Evolutionary conservation across 1,140 invertebrate genomes (phyloP).

Genomic region (Nomia melanderi): DNA sequence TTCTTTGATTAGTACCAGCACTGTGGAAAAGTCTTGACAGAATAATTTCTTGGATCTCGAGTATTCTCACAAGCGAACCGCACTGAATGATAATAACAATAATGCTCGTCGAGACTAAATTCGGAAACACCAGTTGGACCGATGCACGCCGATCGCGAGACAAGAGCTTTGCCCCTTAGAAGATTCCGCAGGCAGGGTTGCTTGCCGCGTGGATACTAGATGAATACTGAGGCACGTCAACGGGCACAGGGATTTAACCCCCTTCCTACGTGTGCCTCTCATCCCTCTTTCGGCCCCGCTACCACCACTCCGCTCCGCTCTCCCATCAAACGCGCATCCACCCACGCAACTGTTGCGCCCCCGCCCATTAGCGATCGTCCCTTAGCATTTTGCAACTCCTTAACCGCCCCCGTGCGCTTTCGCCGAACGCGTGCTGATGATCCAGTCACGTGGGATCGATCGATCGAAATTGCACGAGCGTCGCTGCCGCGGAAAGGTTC

Average conservation of each 20-base stretch:
- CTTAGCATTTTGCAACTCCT: slow-evolving; percentile 58
- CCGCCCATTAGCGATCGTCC: slow-evolving; percentile 62
- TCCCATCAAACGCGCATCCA: slow-evolving; percentile 72
- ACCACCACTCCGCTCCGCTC: slow-evolving; percentile 38
- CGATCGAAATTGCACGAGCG: slow-evolving; percentile 14
- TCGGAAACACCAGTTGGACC: neutral
- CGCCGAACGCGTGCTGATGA: slow-evolving; percentile 25
- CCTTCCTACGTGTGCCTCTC: slow-evolving; percentile 53
- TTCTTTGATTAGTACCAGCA: neutral
- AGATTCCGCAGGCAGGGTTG: slow-evolving; percentile 43
- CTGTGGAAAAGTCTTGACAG: neutral
- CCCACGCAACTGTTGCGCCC: slow-evolving; percentile 76
- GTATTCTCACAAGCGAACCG: neutral
- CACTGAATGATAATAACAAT: neutral
- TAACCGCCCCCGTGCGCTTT: slow-evolving; percentile 1
- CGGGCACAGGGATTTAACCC: slow-evolving; percentile 58
- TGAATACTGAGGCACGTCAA: slow-evolving; percentile 64
- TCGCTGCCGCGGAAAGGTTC: neutral
- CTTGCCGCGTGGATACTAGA: slow-evolving; percentile 56
- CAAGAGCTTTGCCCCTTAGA: neutral
- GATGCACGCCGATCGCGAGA: neutral
- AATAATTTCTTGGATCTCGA: neutral
- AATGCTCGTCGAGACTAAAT: too few species aligned
- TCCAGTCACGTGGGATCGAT: slow-evolving; percentile 50
- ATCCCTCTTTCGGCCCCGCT: slow-evolving; percentile 49